Evolutionary conservation across 2,113 vertebrate genomes (phyloP).

Genomic region (Pygoscelis adeliae): DNA sequence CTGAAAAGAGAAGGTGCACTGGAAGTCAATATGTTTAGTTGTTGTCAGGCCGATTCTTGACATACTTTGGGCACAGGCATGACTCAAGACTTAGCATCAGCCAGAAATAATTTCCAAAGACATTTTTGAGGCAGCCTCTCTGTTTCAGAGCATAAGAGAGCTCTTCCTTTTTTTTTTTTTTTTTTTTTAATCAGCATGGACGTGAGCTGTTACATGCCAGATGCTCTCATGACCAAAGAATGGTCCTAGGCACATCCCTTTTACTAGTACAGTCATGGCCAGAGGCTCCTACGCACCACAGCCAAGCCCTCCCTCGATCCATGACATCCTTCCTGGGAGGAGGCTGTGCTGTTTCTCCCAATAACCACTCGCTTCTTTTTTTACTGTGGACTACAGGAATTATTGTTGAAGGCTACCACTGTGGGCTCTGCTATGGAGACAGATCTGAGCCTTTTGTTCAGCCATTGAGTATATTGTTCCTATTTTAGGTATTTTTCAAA

Average conservation of each 20-base stretch:
- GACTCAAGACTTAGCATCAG: background rate
- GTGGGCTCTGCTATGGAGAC: background rate
- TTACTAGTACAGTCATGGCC: background rate
- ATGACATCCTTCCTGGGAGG: background rate
- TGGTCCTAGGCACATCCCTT: background rate
- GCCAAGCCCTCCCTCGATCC: background rate
- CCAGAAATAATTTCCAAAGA: background rate
- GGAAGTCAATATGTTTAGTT: background rate
- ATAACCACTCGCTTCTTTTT: background rate
- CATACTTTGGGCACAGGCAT: background rate
- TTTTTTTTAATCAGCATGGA: background rate
- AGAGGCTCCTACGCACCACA: background rate
- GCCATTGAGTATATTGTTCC: background rate
- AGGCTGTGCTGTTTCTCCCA: background rate
- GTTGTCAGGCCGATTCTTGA: background rate
- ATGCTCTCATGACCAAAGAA: background rate
- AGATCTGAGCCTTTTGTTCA: conserved; percentile 5
- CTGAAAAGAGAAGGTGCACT: background rate
- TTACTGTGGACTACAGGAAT: background rate
- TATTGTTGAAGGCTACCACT: background rate
- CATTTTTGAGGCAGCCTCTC: background rate
- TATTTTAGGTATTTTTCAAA: conserved; percentile 51
- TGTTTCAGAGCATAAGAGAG: background rate
- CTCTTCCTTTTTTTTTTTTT: background rate
- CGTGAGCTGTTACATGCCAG: background rate